phyloP scores from a whole-genome alignment of 2,797 vertebrate genomes.

The Pitangus sulphuratus region DNA sequence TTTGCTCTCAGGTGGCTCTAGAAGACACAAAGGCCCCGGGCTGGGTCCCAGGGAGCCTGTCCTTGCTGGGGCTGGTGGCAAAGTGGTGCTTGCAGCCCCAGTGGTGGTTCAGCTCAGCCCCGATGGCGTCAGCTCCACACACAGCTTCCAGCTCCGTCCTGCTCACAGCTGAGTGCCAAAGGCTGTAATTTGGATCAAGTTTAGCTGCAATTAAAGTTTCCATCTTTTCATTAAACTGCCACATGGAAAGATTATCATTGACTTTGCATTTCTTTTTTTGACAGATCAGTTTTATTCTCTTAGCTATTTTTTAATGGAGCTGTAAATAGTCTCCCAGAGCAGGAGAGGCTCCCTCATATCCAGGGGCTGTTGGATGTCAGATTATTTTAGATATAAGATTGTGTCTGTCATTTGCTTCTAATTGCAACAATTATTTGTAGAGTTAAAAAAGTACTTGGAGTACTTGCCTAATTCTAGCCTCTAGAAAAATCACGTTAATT shows the following conservation, averaged over 20 bases:
- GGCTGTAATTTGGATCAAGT: slow-evolving; percentile 35
- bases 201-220: slow-evolving; percentile 53
- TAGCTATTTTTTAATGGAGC: slow-evolving; percentile 18
- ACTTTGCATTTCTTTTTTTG: slow-evolving; percentile 47
- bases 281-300: slow-evolving; percentile 30
- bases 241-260: slow-evolving; percentile 27
- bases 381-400: slow-evolving; percentile 7
- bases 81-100: background rate
- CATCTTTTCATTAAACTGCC: slow-evolving; percentile 33
- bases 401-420: slow-evolving; percentile 50
- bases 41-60: background rate
- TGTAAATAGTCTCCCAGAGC: slow-evolving; percentile 34
- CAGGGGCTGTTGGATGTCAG: background rate
- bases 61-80: background rate
- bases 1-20: background rate
- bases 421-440: slow-evolving; percentile 60
- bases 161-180: background rate
- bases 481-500: slow-evolving; percentile 55
- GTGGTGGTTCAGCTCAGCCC: background rate
- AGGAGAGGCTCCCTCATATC: background rate
- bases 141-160: background rate
- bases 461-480: slow-evolving; percentile 52
- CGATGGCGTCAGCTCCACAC: background rate
- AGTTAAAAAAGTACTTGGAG: slow-evolving; percentile 60
- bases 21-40: background rate